Evolutionary conservation across 2,797 vertebrate species (phyloP).

Genomic region (Myotis pilosus): DNA sequence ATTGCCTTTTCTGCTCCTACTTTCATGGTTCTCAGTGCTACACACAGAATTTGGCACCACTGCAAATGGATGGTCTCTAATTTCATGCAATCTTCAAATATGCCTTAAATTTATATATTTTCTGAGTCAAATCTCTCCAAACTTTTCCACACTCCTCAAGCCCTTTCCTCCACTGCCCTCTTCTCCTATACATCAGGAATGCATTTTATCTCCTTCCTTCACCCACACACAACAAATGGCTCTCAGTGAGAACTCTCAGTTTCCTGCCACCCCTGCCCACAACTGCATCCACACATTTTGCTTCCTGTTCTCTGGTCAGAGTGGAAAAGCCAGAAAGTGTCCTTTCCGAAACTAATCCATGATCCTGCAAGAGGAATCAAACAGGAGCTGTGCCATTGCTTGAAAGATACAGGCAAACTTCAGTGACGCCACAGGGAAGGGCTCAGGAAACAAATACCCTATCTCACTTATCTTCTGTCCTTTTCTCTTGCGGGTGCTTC

Average conservation of each 20-base stretch:
- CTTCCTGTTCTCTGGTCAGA: not conserved
- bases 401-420: not conserved
- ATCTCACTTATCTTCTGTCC: not conserved
- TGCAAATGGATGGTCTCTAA: not conserved
- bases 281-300: not conserved
- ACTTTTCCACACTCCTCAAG: not conserved
- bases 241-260: not conserved
- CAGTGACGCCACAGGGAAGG: not conserved
- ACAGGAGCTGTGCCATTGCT: not conserved
- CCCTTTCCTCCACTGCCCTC: not conserved
- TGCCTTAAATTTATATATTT: not conserved
- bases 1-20: not conserved
- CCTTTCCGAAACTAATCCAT: constrained; percentile 4
- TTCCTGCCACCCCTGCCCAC: not conserved
- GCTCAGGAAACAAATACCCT: not conserved
- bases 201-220: not conserved
- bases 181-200: not conserved
- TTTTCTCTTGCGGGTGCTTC: not conserved
- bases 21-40: not conserved
- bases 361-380: not conserved
- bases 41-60: not conserved
- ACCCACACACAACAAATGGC: not conserved
- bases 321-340: not conserved
- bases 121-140: not conserved
- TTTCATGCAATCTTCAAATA: not conserved